phyloP scores from a whole-genome alignment of 1,140 invertebrate species.

The Drosophila ananassae region DNA sequence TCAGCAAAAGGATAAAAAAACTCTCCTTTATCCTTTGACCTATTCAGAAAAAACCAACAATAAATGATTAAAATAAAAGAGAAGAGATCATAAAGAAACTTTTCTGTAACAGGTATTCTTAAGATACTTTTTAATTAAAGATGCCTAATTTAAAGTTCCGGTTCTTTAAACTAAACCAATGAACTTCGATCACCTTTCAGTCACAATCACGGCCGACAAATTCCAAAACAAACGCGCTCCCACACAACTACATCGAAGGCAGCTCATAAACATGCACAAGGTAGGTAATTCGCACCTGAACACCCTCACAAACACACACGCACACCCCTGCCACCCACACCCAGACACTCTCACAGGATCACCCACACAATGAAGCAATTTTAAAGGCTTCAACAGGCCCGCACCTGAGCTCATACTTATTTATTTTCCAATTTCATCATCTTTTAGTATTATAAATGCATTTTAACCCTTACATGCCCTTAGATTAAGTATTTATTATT shows the following conservation, averaged over 20 bases:
- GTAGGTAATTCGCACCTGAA: neutral
- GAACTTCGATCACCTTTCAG: constrained; percentile 26
- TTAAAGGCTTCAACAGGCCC: constrained; percentile 16
- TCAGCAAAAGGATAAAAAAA: constrained; percentile 19
- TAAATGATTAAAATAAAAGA: constrained; percentile 44
- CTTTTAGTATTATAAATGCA: constrained; percentile 17
- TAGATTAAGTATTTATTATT: no score
- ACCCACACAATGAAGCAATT: constrained; percentile 10
- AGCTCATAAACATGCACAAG: neutral
- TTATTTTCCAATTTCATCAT: constrained; percentile 36
- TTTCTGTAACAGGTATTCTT: no score
- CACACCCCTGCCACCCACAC: neutral
- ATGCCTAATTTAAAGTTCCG: neutral
- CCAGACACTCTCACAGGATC: neutral
- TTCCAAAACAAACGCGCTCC: neutral
- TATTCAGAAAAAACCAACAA: constrained; percentile 56
- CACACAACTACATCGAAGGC: neutral
- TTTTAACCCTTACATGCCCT: constrained; percentile 15
- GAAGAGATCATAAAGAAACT: no score
- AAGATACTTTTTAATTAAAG: no score
- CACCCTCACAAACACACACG: neutral
- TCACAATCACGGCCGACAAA: neutral
- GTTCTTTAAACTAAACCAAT: constrained; percentile 18
- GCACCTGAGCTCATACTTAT: neutral
- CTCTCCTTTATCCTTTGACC: constrained; percentile 6